Base-by-base conservation (phyloP, 2,113 vertebrate genomes). In the Abramis brama region DNA sequence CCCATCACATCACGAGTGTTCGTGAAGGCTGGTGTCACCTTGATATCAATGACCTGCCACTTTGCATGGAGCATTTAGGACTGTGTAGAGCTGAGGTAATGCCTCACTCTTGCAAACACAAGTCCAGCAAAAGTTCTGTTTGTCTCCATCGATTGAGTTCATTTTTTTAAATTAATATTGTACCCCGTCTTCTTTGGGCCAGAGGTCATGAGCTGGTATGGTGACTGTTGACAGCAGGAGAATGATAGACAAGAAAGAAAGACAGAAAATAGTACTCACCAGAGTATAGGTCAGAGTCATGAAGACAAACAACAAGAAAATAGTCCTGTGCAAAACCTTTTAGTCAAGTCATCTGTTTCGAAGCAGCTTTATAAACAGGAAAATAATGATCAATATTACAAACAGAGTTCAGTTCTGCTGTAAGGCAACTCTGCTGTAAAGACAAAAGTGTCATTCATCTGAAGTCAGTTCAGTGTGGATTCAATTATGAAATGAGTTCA, bases 1-100 rank as follows among this genome's bases (percentile, higher is more conserved):
- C 87, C 79, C 88, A 87, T 91, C 89, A 92, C 82, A 70, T 92
- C 93, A 91, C n/a, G 13, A 59, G 78, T 33, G 71, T 33, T 45
- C n/a, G 59, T 68, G 73, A 66, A 77, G 85, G 70, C n/a, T 59
- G 75, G 86, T 73, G 75, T 52, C 76, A 84, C 76, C 77, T 50
- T 39, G 59, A 71, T 81, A 74, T 85, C 60, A 81, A 36, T 87
- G 83, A 85, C 82, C 68, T 87, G 68, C 64, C 64, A 70, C 50
- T 39, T 57, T 79, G 33, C 43, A 79, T 45, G 19, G 39, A 43
- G 83, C 39, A 52, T 62, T 47, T 60, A 81, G 55, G 60, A 71
- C 75, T 60, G 36, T 45, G 73, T 25, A 33, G 50, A 60, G 50
- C 45, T 6, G 77, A 64, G 39, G 2, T 85, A 59, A 80, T 76